phyloP scores from a whole-genome alignment of 2,113 vertebrate genomes.

The Malurus cyaneus region DNA sequence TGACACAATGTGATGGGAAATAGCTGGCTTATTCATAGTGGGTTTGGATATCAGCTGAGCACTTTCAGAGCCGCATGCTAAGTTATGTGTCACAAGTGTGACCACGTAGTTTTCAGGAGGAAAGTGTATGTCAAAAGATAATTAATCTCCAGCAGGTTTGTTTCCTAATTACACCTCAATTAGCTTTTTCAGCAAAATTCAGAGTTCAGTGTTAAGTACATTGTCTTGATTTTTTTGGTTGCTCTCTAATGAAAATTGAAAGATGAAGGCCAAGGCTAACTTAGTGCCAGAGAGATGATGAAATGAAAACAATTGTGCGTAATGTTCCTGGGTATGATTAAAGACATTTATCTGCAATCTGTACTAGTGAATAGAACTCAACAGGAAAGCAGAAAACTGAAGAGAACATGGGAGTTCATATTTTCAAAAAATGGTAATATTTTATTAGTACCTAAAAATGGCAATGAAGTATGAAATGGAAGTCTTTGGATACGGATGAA shows the following conservation, averaged over 20 bases:
- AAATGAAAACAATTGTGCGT: not conserved
- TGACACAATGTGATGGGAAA: not conserved
- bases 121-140: accelerated
- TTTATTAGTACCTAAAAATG: not conserved
- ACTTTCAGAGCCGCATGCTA: not conserved
- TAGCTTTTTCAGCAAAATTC: not conserved
- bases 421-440: not conserved
- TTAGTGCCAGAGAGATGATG: not conserved
- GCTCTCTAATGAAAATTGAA: not conserved
- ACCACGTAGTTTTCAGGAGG: not conserved
- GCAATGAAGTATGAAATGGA: not conserved
- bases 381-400: not conserved
- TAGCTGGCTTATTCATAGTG: not conserved
- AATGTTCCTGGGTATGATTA: not conserved
- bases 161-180: not conserved
- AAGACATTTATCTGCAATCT: not conserved
- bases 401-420: not conserved
- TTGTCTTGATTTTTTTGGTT: not conserved
- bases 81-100: not conserved
- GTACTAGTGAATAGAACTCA: not conserved
- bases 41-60: not conserved
- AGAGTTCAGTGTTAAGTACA: not conserved
- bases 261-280: not conserved
- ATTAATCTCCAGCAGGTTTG: not conserved
- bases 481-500: not conserved